Evolutionary conservation across 2,113 vertebrate species (phyloP).

Genomic region (Onychostruthus taczanowskii): DNA sequence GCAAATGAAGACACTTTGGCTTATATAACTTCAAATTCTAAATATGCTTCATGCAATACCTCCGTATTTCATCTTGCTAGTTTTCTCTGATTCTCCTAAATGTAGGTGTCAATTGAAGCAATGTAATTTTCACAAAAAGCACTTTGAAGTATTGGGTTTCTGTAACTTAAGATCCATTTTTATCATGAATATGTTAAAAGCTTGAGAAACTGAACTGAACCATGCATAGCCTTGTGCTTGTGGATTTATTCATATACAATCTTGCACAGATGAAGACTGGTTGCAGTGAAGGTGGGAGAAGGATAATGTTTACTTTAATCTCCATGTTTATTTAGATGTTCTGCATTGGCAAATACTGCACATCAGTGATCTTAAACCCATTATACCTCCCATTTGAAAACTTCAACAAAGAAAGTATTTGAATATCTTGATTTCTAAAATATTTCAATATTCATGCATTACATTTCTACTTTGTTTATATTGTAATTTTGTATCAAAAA

Average conservation of each 20-base stretch:
- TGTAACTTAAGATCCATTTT: background rate
- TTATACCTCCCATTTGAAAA: background rate
- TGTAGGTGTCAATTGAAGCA: background rate
- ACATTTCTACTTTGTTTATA: background rate
- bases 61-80: background rate
- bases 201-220: background rate
- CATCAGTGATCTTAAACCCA: background rate
- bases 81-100: background rate
- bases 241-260: background rate
- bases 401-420: background rate
- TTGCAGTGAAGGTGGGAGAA: background rate
- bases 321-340: background rate
- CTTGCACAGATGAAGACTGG: background rate
- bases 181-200: background rate
- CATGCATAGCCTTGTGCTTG: background rate
- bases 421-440: background rate
- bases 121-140: background rate
- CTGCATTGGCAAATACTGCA: background rate
- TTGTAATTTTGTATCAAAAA: fast-evolving
- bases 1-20: background rate
- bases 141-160: background rate
- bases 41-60: background rate
- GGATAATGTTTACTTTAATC: background rate
- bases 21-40: background rate
- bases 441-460: background rate